Evolutionary conservation across 2,797 vertebrate species (phyloP), one percentile per base, ranked within the genome.

Genomic region (Lepus townsendii): DNA sequence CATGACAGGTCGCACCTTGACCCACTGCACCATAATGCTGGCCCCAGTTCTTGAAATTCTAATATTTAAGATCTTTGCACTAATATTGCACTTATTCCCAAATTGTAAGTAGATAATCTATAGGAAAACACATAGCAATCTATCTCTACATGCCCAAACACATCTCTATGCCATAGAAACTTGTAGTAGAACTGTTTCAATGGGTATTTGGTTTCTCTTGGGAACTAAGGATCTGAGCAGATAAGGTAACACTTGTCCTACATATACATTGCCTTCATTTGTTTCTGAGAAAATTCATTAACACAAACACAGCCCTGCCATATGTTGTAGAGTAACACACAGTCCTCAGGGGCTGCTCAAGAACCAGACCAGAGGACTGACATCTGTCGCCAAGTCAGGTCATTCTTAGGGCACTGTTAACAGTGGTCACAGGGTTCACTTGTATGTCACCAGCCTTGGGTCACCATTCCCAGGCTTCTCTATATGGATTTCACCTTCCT

Each of bases 11-110:
- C 4, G 17, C 3, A 57, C 2, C 17, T 6, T 57, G 54, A 16
- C 54, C 16, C 54, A 57, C 17, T 57, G 17, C 19, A 20, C 54
- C 54, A 57, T 16, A 57, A 57, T 57, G 54, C 19, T 20, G 7
- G 54, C 80, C 52, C 62, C 7, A 63, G 5, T 85, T 75, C 78
- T 93, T 77, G 8, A 75, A 91, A n/a, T 17, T 75, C 82, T 85
- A 26, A 17, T 76, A 65, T 65, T 69, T 76, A 73, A 52, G 68
- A 79, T 91, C 47, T n/a, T 88, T 79, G 30, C 6, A 38, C 42
- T 75, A 91, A 80, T 50, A 79, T 83, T 83, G 54, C 11, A 30
- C 66, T 90, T 91, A 19, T 24, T 75, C 62, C 83, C 63, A 73
- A 76, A 24, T 73, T n/a, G 30, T 35, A 88, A 82, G 30, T 50